phyloP scores from a whole-genome alignment of 2,113 vertebrate species.

The Hepsetus odoe region DNA sequence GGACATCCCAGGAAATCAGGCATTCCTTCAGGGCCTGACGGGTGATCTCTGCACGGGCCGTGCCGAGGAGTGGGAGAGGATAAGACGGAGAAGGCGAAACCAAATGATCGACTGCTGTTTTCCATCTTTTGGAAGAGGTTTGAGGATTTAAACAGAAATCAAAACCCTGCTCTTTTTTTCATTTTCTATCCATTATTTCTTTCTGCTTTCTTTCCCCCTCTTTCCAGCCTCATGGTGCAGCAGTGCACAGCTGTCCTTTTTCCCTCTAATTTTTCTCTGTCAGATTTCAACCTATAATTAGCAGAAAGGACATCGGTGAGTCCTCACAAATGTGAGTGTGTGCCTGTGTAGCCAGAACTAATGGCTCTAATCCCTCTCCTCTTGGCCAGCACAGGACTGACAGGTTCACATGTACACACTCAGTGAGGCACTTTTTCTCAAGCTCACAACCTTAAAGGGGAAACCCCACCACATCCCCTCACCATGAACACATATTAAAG shows the following conservation, averaged over 20 bases:
- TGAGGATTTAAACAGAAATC: constrained; percentile 79
- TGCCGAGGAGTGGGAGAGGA: neutral
- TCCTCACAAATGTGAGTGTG: constrained; percentile 74
- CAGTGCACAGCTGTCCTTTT: constrained; percentile 84
- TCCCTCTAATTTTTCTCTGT: constrained; percentile 91
- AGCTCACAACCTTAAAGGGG: constrained; percentile 64
- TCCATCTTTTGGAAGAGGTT: constrained; percentile 61
- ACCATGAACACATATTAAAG: neutral
- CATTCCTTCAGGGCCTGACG: constrained; percentile 62
- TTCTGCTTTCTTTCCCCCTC: neutral
- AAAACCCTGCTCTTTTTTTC: constrained; percentile 63
- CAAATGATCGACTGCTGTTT: constrained; percentile 69
- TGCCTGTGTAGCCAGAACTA: constrained; percentile 73
- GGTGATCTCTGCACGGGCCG: constrained; percentile 55
- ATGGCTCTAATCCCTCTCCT: constrained; percentile 73
- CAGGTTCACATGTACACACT: constrained; percentile 78
- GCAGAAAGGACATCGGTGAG: constrained; percentile 80
- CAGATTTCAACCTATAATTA: constrained; percentile 91
- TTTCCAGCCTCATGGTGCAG: constrained; percentile 45
- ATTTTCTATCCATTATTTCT: constrained; percentile 4
- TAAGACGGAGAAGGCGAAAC: constrained; percentile 49
- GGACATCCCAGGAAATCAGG: constrained; percentile 53
- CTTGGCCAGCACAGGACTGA: constrained; percentile 65
- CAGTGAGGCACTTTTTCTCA: constrained; percentile 66
- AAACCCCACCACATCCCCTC: constrained; percentile 44